phyloP scores from a whole-genome alignment of 2,113 vertebrate species.

The Aspidoscelis tigris region DNA sequence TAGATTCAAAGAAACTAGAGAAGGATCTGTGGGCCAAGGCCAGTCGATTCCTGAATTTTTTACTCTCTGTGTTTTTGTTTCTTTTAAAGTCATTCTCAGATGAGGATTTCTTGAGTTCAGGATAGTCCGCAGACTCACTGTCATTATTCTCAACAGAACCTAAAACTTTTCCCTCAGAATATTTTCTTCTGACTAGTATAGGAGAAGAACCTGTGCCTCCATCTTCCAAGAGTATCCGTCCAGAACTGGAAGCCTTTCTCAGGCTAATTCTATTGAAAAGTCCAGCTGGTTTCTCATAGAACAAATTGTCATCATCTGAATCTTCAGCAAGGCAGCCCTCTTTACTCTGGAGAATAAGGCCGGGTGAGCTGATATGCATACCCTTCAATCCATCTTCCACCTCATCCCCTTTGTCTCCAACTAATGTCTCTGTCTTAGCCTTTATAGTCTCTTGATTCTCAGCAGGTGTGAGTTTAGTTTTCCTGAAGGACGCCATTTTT shows the following conservation, averaged over 20 bases:
- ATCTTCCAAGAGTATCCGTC: slow-evolving; percentile 39
- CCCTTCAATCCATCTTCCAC: slow-evolving; percentile 58
- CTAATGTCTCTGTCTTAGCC: slow-evolving; percentile 54
- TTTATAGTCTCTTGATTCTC: slow-evolving; percentile 45
- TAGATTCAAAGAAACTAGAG: slow-evolving; percentile 85
- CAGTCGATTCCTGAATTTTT: slow-evolving; percentile 79
- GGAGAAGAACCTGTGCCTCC: slow-evolving; percentile 26
- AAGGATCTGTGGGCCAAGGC: slow-evolving; percentile 86
- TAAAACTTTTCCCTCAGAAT: slow-evolving; percentile 31
- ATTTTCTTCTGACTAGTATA: slow-evolving; percentile 25
- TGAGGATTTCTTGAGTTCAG: slow-evolving; percentile 45
- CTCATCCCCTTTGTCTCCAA: slow-evolving; percentile 58
- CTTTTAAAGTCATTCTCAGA: slow-evolving; percentile 71
- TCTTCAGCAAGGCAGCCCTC: slow-evolving; percentile 63
- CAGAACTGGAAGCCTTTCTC: slow-evolving; percentile 63
- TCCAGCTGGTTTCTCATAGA: slow-evolving; percentile 70
- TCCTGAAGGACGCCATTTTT: slow-evolving; percentile 81
- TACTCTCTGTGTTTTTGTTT: slow-evolving; percentile 77
- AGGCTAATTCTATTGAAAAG: slow-evolving; percentile 65
- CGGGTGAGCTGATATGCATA: slow-evolving; percentile 56
- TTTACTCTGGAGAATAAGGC: slow-evolving; percentile 43
- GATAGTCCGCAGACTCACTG: slow-evolving; percentile 44
- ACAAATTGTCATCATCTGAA: slow-evolving; percentile 76
- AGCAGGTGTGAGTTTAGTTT: slow-evolving; percentile 49
- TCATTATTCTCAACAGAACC: slow-evolving; percentile 39